Percentiles rank a stretch among this genome's conserved stretches.
phyloP scores from a whole-genome alignment of 2,113 vertebrate species.

The Phainopepla nitens region DNA sequence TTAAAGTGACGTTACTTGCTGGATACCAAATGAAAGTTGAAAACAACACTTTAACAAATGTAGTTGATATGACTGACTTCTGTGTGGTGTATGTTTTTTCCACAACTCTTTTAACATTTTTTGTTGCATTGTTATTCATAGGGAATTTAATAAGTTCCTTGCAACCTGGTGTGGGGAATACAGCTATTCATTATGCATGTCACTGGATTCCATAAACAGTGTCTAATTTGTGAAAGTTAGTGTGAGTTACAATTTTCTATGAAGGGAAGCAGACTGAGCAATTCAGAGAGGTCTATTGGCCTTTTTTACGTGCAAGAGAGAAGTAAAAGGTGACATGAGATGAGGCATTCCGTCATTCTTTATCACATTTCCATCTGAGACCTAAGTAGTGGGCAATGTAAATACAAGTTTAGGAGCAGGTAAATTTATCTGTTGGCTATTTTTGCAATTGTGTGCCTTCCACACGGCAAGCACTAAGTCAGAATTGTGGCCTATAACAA shows the following conservation, averaged over 20 bases:
- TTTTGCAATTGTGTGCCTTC: not conserved
- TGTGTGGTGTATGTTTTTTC: not conserved
- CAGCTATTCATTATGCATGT: not conserved
- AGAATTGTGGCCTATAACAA: not conserved
- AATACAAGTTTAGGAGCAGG: not conserved
- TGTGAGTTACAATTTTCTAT: not conserved
- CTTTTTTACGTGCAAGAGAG: not conserved
- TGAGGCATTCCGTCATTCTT: not conserved
- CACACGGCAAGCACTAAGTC: accelerated
- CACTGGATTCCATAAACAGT: not conserved
- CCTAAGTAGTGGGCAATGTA: not conserved
- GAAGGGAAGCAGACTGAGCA: not conserved
- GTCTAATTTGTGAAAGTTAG: not conserved
- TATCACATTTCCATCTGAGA: not conserved
- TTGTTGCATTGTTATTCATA: not conserved
- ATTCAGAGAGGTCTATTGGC: not conserved
- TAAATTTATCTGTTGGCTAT: not conserved
- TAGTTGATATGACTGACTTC: not conserved
- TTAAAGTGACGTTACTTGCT: not conserved
- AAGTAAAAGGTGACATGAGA: not conserved
- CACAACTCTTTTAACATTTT: not conserved
- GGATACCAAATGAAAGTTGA: not conserved
- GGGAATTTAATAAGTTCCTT: not conserved
- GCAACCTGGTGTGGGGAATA: not conserved
- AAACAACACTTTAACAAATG: not conserved